Conservation (phyloP, 2,888 invertebrate genomes). For the Conomelus anceps region DNA sequence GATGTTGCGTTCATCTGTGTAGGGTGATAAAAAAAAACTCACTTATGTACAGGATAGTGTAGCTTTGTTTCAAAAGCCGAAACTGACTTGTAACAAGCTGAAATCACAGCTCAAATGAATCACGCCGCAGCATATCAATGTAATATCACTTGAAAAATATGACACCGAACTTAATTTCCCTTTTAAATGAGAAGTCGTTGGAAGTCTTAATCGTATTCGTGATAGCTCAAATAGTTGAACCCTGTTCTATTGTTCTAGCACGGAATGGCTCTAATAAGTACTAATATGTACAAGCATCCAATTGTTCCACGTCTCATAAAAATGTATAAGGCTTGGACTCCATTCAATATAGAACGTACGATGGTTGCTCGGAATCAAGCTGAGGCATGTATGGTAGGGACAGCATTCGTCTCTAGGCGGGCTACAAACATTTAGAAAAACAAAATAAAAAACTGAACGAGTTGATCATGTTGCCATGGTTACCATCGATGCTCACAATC, state of each 20-base stretch:
- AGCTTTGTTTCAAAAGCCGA: neutral
- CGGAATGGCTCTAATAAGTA: neutral
- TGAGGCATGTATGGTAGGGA: neutral
- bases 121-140: neutral
- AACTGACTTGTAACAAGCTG: neutral
- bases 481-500: neutral
- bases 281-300: neutral
- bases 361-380: neutral
- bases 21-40: neutral
- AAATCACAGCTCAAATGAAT: neutral
- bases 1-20: neutral
- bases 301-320: slow-evolving; percentile 4
- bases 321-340: slow-evolving; percentile 6
- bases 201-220: neutral
- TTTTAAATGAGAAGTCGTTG: neutral
- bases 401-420: neutral
- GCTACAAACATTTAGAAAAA: neutral
- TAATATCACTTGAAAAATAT: neutral
- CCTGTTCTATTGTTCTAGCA: neutral
- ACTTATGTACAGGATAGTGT: neutral
- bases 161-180: neutral
- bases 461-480: neutral
- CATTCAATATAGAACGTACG: neutral
- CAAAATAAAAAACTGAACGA: neutral
- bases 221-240: neutral